Conservation (phyloP, 2,113 vertebrate species). For the Dicrurus megarhynchus region DNA sequence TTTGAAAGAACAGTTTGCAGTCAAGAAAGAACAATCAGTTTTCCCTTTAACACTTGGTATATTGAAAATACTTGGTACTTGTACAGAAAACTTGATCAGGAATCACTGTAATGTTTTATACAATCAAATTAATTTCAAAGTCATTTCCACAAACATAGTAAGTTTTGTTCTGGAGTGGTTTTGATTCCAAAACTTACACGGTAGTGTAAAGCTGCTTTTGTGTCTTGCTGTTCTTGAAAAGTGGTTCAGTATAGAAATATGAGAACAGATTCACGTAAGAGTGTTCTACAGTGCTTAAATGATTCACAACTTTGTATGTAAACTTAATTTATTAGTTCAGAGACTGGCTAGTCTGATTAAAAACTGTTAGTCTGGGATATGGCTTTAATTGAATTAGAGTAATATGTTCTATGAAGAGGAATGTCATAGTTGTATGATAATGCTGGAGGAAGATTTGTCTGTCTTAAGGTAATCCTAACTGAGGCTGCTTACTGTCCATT, state of each 20-base stretch:
- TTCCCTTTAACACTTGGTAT: background rate
- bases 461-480: background rate
- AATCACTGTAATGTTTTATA: background rate
- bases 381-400: constrained; percentile 5
- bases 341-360: background rate
- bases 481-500: background rate
- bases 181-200: background rate
- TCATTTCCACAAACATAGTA: background rate
- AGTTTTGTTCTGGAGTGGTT: background rate
- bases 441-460: background rate
- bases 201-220: background rate
- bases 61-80: background rate
- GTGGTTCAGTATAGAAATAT: background rate
- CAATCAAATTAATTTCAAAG: background rate
- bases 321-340: background rate
- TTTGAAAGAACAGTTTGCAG: background rate
- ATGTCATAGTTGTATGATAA: background rate
- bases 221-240: background rate
- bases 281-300: background rate
- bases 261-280: background rate
- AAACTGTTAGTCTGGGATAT: background rate
- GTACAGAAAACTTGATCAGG: background rate
- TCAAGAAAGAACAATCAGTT: background rate
- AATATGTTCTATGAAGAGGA: background rate
- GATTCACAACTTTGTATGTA: background rate